These are phyloP conservation scores for Catostomus latipinnis DNA, from an alignment of 2,797 vertebrate genomes.

Conservation along the genomic window DNA sequence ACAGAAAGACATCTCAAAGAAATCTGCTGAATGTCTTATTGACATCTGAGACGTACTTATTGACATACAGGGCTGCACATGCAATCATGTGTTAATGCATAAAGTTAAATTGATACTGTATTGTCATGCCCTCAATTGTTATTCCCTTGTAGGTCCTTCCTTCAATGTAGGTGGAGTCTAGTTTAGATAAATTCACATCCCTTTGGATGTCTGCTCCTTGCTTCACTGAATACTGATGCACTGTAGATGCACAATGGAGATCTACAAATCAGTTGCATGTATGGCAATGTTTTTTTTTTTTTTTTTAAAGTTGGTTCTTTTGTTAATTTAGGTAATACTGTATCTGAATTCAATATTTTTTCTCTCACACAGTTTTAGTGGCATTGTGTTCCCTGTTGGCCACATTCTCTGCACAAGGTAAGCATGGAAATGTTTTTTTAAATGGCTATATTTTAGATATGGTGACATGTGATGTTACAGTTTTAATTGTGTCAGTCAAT, in stretches of 20 bases:
- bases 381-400: background rate
- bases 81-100: no score
- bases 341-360: background rate
- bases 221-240: background rate
- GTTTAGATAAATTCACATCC: background rate
- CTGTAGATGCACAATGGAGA: background rate
- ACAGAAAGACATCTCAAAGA: no score
- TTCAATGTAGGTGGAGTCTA: background rate
- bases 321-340: background rate
- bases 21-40: no score
- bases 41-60: no score
- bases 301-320: background rate
- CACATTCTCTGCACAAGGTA: conserved; percentile 8
- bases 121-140: background rate
- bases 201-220: background rate
- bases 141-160: background rate
- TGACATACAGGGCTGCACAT: no score
- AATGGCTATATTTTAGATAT: background rate
- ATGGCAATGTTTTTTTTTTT: background rate
- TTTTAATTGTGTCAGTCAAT: background rate
- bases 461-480: background rate
- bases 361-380: background rate
- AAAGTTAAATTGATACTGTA: no score
- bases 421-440: background rate
- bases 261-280: background rate